A percentile compares a stretch with the other conserved stretches of the same genome.
Evolutionary conservation across 2,113 vertebrate species (phyloP).

Genomic region (Rhinopomastus cyanomelas): DNA sequence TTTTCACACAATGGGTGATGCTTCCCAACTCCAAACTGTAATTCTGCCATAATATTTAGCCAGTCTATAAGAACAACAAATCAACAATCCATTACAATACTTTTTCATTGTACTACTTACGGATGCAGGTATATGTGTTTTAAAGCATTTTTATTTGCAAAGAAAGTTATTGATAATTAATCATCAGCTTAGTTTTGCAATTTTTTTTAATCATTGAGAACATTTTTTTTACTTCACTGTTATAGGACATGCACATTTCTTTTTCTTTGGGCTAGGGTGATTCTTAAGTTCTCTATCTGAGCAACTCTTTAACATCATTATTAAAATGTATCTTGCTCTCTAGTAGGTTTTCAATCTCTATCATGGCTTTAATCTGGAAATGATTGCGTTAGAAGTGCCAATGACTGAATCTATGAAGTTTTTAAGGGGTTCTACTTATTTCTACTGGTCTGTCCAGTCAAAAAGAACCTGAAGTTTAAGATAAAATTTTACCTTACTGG

Average conservation of each 20-base stretch:
- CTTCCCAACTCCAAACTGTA: not conserved
- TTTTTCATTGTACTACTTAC: not conserved
- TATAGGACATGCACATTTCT: not conserved
- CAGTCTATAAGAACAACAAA: not conserved
- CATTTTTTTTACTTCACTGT: not conserved
- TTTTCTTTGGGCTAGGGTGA: not conserved
- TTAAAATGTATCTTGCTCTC: not conserved
- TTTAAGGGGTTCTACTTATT: not conserved
- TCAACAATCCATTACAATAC: not conserved
- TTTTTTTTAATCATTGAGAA: not conserved
- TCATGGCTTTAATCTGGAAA: not conserved
- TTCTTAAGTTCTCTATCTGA: constrained; percentile 21
- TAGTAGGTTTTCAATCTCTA: not conserved
- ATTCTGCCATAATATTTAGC: constrained; percentile 11
- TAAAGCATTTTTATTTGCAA: constrained; percentile 7
- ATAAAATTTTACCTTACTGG: not conserved
- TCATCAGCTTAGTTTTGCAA: not conserved
- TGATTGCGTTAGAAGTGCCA: not conserved
- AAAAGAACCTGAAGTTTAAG: not conserved
- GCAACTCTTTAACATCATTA: constrained; percentile 4
- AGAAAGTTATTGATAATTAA: not conserved
- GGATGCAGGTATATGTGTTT: not conserved
- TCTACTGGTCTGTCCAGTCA: not conserved
- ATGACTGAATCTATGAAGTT: not conserved
- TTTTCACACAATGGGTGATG: not conserved